Conservation (phyloP, 1,140 invertebrate species). For the Liolophura sinensis region DNA sequence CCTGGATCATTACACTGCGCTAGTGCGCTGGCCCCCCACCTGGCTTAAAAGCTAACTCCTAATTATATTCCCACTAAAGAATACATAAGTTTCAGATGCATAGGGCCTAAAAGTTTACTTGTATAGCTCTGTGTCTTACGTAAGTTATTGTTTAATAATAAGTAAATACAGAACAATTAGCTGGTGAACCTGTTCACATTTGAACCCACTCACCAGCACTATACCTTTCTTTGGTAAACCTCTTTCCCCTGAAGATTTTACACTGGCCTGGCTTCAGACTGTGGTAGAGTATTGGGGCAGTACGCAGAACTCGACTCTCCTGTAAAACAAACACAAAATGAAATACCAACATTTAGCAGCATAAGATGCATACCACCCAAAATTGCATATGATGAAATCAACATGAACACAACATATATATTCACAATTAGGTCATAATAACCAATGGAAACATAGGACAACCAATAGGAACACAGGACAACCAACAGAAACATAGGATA, state of each 20-base stretch:
- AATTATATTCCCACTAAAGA: neutral
- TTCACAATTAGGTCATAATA: too few relatives aligned
- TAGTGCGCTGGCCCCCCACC: too few relatives aligned
- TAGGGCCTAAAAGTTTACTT: neutral
- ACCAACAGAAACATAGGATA: too few relatives aligned
- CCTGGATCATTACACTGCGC: too few relatives aligned
- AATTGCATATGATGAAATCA: too few relatives aligned
- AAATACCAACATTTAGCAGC: neutral
- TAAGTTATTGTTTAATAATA: too few relatives aligned
- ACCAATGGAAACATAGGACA: too few relatives aligned
- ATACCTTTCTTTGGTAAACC: constrained; percentile 70
- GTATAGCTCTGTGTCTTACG: too few relatives aligned
- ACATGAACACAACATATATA: too few relatives aligned
- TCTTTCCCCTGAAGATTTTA: constrained; percentile 80
- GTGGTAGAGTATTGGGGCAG: constrained; percentile 83
- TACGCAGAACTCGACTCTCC: constrained; percentile 83
- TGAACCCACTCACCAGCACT: neutral
- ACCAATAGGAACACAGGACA: too few relatives aligned
- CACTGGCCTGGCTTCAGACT: constrained; percentile 75
- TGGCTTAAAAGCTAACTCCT: neutral
- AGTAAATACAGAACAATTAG: too few relatives aligned
- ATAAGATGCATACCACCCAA: constrained; percentile 3
- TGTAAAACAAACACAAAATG: constrained; percentile 24
- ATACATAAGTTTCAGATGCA: neutral
- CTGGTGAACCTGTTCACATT: too few relatives aligned